A percentile compares a stretch with the other conserved stretches of the same genome.
Conservation (phyloP, 2,797 vertebrate species). For the Bradypodion pumilum region DNA sequence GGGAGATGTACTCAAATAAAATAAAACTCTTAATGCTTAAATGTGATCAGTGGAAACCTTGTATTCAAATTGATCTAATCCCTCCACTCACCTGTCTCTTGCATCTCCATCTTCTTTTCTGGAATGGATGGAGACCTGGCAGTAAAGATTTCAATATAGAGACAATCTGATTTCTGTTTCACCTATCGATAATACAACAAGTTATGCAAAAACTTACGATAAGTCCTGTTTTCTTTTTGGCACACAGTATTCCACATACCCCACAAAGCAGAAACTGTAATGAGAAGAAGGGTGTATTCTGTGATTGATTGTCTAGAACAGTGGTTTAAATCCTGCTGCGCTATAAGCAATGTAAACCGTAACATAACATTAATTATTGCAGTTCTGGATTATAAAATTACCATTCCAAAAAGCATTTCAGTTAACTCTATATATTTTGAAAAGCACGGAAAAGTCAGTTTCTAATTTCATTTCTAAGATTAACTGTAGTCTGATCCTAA, state of each 20-base stretch:
- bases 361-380: constrained; percentile 25
- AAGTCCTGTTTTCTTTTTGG: constrained; percentile 95
- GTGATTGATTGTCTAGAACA: constrained; percentile 32
- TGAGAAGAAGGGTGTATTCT: constrained; percentile 58
- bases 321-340: constrained; percentile 13
- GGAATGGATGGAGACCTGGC: neutral
- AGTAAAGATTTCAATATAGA: constrained; percentile 41
- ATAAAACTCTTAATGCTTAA: too few relatives aligned
- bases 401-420: constrained; percentile 45
- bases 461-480: neutral
- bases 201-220: constrained; percentile 85
- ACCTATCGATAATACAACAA: constrained; percentile 37
- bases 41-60: too few relatives aligned
- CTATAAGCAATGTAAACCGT: constrained; percentile 26
- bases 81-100: neutral
- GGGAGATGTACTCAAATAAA: too few relatives aligned
- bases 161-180: constrained; percentile 38
- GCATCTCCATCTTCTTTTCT: constrained; percentile 37
- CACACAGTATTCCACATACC: constrained; percentile 93
- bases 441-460: neutral
- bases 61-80: neutral
- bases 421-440: neutral
- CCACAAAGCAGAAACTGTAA: constrained; percentile 95
- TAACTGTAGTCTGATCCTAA: neutral
- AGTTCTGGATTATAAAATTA: constrained; percentile 46